Conservation (phyloP, 2,888 invertebrate genomes). For the Eurytoma californica region DNA sequence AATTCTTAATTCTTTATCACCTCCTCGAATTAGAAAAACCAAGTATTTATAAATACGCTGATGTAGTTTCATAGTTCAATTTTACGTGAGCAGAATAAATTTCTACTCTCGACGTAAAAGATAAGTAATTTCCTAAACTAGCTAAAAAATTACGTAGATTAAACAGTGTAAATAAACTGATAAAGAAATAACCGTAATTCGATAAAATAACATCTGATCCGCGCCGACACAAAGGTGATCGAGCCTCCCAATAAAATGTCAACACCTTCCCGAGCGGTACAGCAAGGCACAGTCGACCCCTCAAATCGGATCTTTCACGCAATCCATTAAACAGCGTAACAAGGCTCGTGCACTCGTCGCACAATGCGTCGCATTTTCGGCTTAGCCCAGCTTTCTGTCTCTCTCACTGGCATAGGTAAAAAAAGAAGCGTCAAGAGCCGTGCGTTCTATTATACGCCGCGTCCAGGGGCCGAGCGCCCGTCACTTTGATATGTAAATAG, state of each 20-base stretch:
- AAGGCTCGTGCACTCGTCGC: conserved; percentile 29
- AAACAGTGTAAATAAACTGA: no score
- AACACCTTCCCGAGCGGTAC: background rate
- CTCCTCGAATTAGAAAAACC: no score
- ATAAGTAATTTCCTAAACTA: no score
- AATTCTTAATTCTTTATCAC: no score
- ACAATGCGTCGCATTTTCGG: conserved; percentile 48
- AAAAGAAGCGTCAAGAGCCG: conserved; percentile 1
- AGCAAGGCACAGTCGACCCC: background rate
- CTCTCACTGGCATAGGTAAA: background rate
- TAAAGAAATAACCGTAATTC: no score
- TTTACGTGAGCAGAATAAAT: no score
- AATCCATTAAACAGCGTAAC: conserved; percentile 55
- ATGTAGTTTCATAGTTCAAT: no score
- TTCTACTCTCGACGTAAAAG: no score
- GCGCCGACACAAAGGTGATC: background rate
- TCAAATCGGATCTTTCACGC: conserved; percentile 44
- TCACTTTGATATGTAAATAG: conserved; percentile 75
- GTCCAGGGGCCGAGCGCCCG: conserved; percentile 56
- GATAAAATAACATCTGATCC: no score
- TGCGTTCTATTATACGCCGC: conserved; percentile 13
- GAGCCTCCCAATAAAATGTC: background rate
- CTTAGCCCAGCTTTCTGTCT: conserved; percentile 30
- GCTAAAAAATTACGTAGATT: no score
- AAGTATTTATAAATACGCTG: no score